These are phyloP conservation scores for Eugnorisma glareosa DNA, from an alignment of 2,888 invertebrate species.

Conservation along the genomic window DNA sequence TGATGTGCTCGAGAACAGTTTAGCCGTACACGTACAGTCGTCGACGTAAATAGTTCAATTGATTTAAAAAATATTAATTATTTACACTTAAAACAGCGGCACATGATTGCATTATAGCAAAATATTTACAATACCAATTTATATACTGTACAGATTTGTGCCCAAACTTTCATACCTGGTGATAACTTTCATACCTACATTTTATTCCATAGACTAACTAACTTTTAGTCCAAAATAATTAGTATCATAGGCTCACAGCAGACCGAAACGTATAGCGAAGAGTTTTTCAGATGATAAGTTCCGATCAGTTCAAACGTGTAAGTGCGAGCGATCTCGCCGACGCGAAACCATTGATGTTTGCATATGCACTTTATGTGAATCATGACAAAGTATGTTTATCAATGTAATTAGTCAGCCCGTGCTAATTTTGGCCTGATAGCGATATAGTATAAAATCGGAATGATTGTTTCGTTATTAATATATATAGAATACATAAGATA, in stretches of 20 bases:
- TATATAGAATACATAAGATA: conserved; percentile 21
- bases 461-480: conserved; percentile 28
- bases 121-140: conserved; percentile 76
- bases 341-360: not conserved
- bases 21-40: conserved; percentile 20
- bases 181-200: conserved; percentile 16
- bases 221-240: conserved; percentile 18
- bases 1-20: conserved; percentile 15
- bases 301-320: not conserved
- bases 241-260: not conserved
- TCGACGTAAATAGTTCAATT: conserved; percentile 30
- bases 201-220: conserved; percentile 9
- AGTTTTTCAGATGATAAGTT: conserved; percentile 4
- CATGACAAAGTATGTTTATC: not conserved
- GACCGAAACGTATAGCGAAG: not conserved
- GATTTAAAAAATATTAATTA: conserved; percentile 67
- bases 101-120: conserved; percentile 66
- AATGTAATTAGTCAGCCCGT: not conserved
- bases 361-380: not conserved
- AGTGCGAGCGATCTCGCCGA: not conserved
- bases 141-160: conserved; percentile 74
- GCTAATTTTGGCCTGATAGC: not conserved
- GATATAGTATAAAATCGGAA: conserved; percentile 34
- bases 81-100: conserved; percentile 51
- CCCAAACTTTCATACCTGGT: conserved; percentile 66